phyloP scores from a whole-genome alignment of 2,888 invertebrate genomes.

The Andrena praecox region DNA sequence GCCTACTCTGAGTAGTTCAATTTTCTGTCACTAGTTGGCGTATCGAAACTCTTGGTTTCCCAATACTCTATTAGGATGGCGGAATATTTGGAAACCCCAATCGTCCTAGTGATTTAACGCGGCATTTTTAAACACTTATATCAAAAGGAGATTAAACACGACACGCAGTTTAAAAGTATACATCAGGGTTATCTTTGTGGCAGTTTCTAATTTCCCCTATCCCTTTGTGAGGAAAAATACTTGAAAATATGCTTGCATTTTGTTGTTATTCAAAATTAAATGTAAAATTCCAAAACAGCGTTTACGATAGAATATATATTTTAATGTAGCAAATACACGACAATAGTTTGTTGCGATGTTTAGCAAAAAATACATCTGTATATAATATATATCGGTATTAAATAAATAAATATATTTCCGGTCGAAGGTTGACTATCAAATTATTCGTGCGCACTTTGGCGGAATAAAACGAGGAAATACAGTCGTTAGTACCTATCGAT shows the following conservation, averaged over 20 bases:
- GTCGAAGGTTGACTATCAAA: slow-evolving; percentile 50
- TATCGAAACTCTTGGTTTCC: too few relatives aligned
- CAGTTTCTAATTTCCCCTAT: not conserved
- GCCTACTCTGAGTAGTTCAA: too few relatives aligned
- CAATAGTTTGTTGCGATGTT: slow-evolving; percentile 33
- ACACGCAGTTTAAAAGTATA: not conserved
- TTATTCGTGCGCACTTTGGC: slow-evolving; percentile 47
- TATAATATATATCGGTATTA: slow-evolving; percentile 47
- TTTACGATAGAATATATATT: slow-evolving; percentile 53
- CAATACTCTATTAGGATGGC: not conserved
- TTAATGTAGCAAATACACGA: slow-evolving; percentile 51
- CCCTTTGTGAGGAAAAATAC: not conserved
- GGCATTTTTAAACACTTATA: not conserved
- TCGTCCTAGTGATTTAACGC: not conserved
- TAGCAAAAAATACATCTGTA: slow-evolving; percentile 44
- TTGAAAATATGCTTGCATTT: not conserved
- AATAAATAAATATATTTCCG: slow-evolving; percentile 56
- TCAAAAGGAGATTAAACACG: not conserved
- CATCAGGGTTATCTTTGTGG: not conserved
- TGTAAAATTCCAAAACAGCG: slow-evolving; percentile 25
- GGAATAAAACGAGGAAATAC: slow-evolving; percentile 46
- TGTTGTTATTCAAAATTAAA: slow-evolving; percentile 11
- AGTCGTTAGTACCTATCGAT: slow-evolving; percentile 19
- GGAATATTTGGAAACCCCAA: not conserved
- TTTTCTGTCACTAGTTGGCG: too few relatives aligned